A percentile compares a stretch with the other conserved stretches of the same genome.
phyloP scores from a whole-genome alignment of 2,888 invertebrate species.

The Eugnorisma glareosa region DNA sequence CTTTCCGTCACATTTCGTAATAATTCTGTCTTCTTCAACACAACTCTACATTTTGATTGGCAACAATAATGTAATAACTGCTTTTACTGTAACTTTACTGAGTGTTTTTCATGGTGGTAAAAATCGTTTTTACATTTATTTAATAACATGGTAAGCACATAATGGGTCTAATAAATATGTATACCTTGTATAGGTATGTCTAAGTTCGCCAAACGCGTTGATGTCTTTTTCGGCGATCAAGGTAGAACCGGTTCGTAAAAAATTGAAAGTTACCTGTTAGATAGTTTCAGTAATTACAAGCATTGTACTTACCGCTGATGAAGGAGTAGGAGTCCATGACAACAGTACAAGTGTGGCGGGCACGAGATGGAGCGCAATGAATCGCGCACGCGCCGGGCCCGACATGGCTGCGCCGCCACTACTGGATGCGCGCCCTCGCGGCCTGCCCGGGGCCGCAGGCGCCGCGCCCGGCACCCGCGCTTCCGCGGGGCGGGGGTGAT shows the following conservation, averaged over 20 bases:
- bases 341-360: slow-evolving; percentile 82
- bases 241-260: slow-evolving; percentile 18
- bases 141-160: neutral
- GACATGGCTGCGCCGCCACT: slow-evolving; percentile 89
- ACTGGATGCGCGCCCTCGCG: slow-evolving; percentile 85
- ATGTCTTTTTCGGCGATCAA: slow-evolving; percentile 72
- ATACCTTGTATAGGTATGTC: slow-evolving; percentile 14
- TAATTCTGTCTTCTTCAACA: neutral
- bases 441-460: slow-evolving; percentile 73
- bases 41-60: neutral
- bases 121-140: slow-evolving; percentile 6
- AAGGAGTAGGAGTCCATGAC: slow-evolving; percentile 75
- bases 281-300: slow-evolving; percentile 43
- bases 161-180: slow-evolving; percentile 3
- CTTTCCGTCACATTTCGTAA: slow-evolving; percentile 4
- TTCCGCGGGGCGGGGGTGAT: slow-evolving; percentile 82
- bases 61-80: neutral
- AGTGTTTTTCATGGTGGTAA: slow-evolving; percentile 3
- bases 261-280: slow-evolving; percentile 33
- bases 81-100: neutral
- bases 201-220: slow-evolving; percentile 68
- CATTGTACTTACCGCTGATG: slow-evolving; percentile 83
- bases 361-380: slow-evolving; percentile 81
- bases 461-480: slow-evolving; percentile 71
- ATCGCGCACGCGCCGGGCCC: slow-evolving; percentile 89